phyloP scores from a whole-genome alignment of 2,797 vertebrate species.

The Galago senegalensis region DNA sequence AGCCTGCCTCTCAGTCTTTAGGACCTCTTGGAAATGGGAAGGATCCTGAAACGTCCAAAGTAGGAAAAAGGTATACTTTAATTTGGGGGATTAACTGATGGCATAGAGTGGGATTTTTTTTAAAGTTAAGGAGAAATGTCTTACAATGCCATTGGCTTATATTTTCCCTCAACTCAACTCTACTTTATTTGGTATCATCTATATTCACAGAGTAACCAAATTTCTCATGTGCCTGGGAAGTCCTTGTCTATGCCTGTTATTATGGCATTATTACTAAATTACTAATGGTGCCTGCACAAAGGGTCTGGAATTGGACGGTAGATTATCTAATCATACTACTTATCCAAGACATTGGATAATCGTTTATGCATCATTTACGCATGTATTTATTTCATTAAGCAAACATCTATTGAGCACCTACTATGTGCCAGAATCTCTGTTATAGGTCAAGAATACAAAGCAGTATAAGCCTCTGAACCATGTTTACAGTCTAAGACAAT shows the following conservation, averaged over 20 bases:
- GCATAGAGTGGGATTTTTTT: background rate
- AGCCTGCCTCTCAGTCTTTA: background rate
- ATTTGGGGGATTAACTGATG: slow-evolving; percentile 21
- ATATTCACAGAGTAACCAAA: background rate
- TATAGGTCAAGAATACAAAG: slow-evolving; percentile 8
- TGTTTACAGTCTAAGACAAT: background rate
- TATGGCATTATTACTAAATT: background rate
- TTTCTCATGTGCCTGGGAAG: background rate
- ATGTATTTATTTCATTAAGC: background rate
- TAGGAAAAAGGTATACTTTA: background rate
- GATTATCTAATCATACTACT: background rate
- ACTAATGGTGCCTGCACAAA: background rate
- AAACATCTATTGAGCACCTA: background rate
- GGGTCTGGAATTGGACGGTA: background rate
- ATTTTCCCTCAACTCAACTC: background rate
- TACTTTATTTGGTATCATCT: background rate
- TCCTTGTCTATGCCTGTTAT: background rate
- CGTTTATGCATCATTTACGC: background rate
- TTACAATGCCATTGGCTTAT: slow-evolving; percentile 5
- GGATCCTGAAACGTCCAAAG: background rate
- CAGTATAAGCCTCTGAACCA: background rate
- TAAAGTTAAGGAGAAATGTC: background rate
- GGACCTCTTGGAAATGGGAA: background rate
- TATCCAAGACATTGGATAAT: background rate
- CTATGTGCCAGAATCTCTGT: background rate